Evolutionary conservation across 1,140 invertebrate genomes (phyloP), one percentile per base, ranked within the genome.

Genomic region (Gyrodactylus bullatarudis): DNA sequence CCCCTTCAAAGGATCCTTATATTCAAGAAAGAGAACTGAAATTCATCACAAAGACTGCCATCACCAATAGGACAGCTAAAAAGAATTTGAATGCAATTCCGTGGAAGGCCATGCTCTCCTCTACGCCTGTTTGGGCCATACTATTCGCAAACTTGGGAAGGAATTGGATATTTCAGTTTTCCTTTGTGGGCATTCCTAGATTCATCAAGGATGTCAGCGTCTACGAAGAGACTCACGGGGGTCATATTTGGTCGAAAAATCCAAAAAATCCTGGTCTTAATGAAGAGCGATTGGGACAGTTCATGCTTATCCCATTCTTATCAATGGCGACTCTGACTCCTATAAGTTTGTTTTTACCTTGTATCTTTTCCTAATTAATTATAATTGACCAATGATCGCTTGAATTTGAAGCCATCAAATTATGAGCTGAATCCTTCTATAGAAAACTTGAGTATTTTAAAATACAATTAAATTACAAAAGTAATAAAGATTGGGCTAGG

Each of bases 141-240:
- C 21, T 73, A 20, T 1, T 73, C 23, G 72, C 72, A 23, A 73
- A 73, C 27, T 20, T 73, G 1, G 72, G 72, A 16, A 22, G 34
- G 26, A 73, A 73, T 69, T 73, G 72, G 72, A 68, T 23, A 23
- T 73, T 25, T 69, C 72, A 73, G 26, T 73, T 73, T 69, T 68
- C 21, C 2, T 68, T 73, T 22, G 26, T 21, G 20, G 72, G 72
- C 72, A 23, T 73, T 1, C 72, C 72, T 26, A 20, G 22, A 20
- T 73, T 68, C 26, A n/a, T 68, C 8, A 1, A 54, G 34, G 34
- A 54, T 54, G 34, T 54, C 8, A 54, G 34, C n/a, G n/a, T 54
- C 8, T 54, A 16, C n/a, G 34, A 54, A n/a, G 34, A 54, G 34
- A 54, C 8, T 16, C 8, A 54, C n/a, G 34, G 34, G 8, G 34